phyloP scores from a whole-genome alignment of 2,113 vertebrate species.

The Arothron firmamentum region DNA sequence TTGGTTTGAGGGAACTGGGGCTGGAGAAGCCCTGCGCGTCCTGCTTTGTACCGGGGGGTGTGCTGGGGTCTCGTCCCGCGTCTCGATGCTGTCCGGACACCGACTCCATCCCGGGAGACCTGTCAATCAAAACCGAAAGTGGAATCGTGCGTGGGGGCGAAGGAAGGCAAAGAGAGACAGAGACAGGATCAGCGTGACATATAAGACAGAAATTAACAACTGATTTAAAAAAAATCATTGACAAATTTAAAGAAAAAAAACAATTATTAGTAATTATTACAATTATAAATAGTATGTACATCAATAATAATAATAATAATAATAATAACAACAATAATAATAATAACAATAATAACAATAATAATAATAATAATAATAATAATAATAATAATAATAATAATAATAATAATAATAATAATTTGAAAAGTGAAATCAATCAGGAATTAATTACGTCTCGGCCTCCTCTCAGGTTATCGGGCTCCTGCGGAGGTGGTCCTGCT shows the following conservation, averaged over 20 bases:
- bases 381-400: conserved; percentile 12
- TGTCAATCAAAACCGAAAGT: conserved; percentile 37
- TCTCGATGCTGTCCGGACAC: conserved; percentile 85
- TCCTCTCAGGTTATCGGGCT: conserved; percentile 22
- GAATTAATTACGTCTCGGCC: conserved; percentile 11
- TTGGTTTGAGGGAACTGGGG: conserved; percentile 85
- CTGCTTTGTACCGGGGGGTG: conserved; percentile 85
- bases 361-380: neutral
- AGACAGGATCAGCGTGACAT: too few relatives aligned
- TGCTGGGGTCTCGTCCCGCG: conserved; percentile 83
- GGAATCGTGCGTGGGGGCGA: too few relatives aligned
- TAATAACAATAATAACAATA: neutral
- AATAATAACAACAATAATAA: neutral
- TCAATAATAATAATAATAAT: neutral
- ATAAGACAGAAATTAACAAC: too few relatives aligned
- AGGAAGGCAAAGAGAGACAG: too few relatives aligned
- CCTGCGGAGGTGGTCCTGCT: conserved; percentile 38
- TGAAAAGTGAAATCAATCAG: conserved; percentile 19
- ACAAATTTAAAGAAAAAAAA: neutral
- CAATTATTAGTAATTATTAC: neutral
- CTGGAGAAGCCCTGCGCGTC: conserved; percentile 82
- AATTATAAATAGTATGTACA: neutral
- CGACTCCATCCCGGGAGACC: conserved; percentile 87
- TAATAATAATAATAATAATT: neutral
- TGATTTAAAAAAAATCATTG: neutral